These are phyloP conservation scores for Platorchestia sp. DNA, from an alignment of 1,140 invertebrate species.

Conservation along the genomic window DNA sequence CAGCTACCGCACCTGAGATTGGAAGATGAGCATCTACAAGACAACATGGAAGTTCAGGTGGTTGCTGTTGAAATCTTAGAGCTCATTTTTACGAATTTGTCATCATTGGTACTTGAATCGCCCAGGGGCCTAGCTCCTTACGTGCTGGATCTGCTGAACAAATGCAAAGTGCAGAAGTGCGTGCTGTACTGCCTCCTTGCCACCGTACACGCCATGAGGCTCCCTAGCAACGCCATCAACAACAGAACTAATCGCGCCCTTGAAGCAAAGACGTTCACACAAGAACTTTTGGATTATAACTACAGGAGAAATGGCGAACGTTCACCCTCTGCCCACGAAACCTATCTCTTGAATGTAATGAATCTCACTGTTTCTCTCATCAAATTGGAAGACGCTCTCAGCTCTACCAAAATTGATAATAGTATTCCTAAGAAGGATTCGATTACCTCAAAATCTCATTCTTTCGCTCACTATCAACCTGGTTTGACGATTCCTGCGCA, in stretches of 20 bases:
- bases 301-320: constrained; percentile 73
- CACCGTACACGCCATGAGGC: constrained; percentile 79
- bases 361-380: constrained; percentile 82
- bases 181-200: constrained; percentile 86
- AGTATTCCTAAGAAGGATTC: constrained; percentile 65
- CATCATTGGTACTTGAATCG: constrained; percentile 86
- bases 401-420: constrained; percentile 59
- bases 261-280: constrained; percentile 78
- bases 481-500: constrained; percentile 83
- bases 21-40: constrained; percentile 81
- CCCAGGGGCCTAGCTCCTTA: constrained; percentile 86
- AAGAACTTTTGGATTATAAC: constrained; percentile 88
- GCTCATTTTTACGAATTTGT: constrained; percentile 82
- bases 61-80: constrained; percentile 84
- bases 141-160: constrained; percentile 83
- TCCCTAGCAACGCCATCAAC: constrained; percentile 62
- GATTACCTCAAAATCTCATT: constrained; percentile 71
- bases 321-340: constrained; percentile 72
- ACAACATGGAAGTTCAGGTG: constrained; percentile 80
- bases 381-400: constrained; percentile 78
- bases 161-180: constrained; percentile 92
- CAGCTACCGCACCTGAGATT: constrained; percentile 78
- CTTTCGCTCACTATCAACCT: constrained; percentile 73
- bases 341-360: constrained; percentile 83
- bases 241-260: constrained; percentile 48